A percentile compares a stretch with the other conserved stretches of the same genome.
These are phyloP conservation scores for Halichoeres trimaculatus DNA, from an alignment of 2,113 vertebrate genomes.

Conservation along the genomic window DNA sequence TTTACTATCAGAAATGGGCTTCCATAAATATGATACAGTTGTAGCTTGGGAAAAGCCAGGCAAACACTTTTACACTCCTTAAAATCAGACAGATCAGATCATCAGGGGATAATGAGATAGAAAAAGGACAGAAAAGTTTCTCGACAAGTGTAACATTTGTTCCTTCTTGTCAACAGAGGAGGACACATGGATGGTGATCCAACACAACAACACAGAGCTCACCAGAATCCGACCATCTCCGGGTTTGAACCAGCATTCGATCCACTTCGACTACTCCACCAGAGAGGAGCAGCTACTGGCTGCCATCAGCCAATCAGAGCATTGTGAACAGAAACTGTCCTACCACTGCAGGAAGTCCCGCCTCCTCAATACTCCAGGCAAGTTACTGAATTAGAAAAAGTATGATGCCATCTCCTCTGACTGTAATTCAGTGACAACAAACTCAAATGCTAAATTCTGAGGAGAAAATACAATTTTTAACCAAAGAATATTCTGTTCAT, in stretches of 20 bases:
- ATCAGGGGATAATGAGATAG: background rate
- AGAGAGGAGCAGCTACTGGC: conserved; percentile 87
- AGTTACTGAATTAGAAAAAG: too few species aligned
- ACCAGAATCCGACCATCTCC: conserved; percentile 85
- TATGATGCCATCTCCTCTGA: too few species aligned
- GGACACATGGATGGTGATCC: conserved; percentile 89
- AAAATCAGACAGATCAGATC: too few species aligned
- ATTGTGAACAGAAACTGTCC: conserved; percentile 91
- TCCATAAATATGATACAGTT: too few species aligned
- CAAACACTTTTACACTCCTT: too few species aligned
- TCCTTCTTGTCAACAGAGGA: conserved; percentile 61
- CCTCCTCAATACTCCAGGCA: conserved; percentile 85
- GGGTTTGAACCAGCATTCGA: conserved; percentile 75
- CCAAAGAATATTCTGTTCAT: too few species aligned
- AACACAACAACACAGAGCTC: conserved; percentile 91
- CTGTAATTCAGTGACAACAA: too few species aligned
- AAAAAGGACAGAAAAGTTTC: background rate
- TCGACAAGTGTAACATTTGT: too few species aligned
- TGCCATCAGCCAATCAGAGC: conserved; percentile 87
- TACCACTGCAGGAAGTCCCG: conserved; percentile 95
- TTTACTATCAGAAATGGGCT: too few species aligned
- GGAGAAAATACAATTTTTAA: background rate
- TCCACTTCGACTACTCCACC: conserved; percentile 88
- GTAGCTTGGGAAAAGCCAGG: too few species aligned
- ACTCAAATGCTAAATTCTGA: too few species aligned